Evolutionary conservation across 1,140 invertebrate genomes (phyloP), one percentile per base, ranked within the genome.

Genomic region (Brachionus manjavacas): DNA sequence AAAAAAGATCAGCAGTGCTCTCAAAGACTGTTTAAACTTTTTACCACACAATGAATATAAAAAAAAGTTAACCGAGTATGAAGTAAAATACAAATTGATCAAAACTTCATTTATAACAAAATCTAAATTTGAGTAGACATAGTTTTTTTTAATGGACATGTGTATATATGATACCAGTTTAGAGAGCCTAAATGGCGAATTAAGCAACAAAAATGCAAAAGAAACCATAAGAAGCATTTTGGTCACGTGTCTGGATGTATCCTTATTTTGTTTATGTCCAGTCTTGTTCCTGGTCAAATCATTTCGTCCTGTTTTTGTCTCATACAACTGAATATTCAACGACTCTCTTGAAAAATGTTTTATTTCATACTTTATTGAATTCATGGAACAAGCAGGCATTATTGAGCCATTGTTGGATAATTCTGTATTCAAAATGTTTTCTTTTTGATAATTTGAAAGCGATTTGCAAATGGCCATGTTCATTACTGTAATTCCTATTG

Each of bases 61-160:
- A 28, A 83, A 83, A 72, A 83, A 70, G 68, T 83, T 83, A 16
- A 83, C 60, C 28, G 60, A 83, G 68, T 68, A 83, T 12, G 81
- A 83, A 4, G 60, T 83, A 72, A 83, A 83, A 49, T 83, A 83
- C 7, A 83, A 60, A 83, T 83, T 66, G 35, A 66, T 83, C 41
- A 83, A 55, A 16, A 83, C 52, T 68, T 83, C 81, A 68, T 81
- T 81, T 25, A 81, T 41, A 23, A 81, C 8, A 49, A 66, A 81
- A 43, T 81, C 79, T 43, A 81, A 14, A 39, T 41, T 43, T 23
- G 79, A 81, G 41, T 81, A 49, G 41, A 83, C 39, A 55, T 43
- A 68, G n/a, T 66, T 83, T 16, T 83, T 70, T 83, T 68, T 72
- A 11, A 68, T 9, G 4, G 16, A 55, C 60, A 83, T 68, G 31